Conservation (phyloP, 2,113 vertebrate species). For the Prionailurus bengalensis region DNA sequence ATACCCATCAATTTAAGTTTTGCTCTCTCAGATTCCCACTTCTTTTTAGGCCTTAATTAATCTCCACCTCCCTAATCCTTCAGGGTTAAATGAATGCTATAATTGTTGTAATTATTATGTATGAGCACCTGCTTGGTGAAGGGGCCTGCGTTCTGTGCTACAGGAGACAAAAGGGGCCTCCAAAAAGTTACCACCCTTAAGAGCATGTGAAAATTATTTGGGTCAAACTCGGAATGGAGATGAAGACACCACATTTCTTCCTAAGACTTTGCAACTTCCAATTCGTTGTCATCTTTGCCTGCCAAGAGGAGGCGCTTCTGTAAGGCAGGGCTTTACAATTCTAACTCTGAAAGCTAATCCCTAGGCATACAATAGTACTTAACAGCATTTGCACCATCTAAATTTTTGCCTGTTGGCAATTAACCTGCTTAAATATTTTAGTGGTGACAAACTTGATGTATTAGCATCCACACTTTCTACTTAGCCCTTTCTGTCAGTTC, state of each 20-base stretch:
- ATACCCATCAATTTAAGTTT: neutral
- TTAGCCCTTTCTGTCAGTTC: constrained; percentile 38
- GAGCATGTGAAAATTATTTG: neutral
- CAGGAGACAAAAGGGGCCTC: neutral
- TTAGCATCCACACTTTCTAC: neutral
- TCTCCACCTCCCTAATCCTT: neutral
- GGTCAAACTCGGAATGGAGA: neutral
- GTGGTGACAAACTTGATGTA: constrained; percentile 3
- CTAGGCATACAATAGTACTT: neutral
- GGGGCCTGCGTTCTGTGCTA: rapidly evolving
- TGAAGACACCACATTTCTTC: neutral
- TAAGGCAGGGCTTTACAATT: neutral
- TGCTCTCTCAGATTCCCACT: neutral
- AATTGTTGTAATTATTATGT: neutral
- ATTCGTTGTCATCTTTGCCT: neutral
- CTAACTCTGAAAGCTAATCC: neutral
- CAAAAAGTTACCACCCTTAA: rapidly evolving
- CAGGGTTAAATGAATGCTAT: neutral
- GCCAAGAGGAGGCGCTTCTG: neutral
- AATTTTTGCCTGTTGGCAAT: neutral
- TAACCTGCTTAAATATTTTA: neutral
- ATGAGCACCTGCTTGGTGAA: neutral
- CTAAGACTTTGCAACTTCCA: neutral
- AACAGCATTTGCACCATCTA: neutral
- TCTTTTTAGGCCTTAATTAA: neutral